Base-by-base conservation (phyloP, 2,797 vertebrate genomes). In the Phaenicophaeus curvirostris region DNA sequence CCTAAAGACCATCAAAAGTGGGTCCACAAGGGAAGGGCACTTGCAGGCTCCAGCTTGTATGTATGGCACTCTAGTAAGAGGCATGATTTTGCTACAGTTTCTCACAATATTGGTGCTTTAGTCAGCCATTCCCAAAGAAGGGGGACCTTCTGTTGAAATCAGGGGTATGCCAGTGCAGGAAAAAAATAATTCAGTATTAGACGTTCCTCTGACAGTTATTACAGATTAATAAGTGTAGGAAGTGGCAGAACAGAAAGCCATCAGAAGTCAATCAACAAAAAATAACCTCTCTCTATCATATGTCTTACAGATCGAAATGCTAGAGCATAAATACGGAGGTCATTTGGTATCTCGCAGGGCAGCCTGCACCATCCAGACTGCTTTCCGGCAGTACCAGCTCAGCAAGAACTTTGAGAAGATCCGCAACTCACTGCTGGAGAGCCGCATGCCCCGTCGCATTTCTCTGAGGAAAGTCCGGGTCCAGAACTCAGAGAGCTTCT, bases 371-470 rank as follows among this genome's bases (percentile, higher is more conserved):
- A 99, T 99, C 95, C 99, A 99, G 97, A 99, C 98, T 1, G 99
- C 99, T 7, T 99, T 99, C 97, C 98, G 99, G 85, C 99, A 99
- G 97, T 99, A 99, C 96, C 99, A 99, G 97, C 99, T 99, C 95
- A 99, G 99, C 98, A 99, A 99, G 98, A 99, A 99, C 98, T 99
- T 99, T 73, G 99, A 99, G 96, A 99, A 99, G 98, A 99, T 99
- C 94, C 98, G 99, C 50, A 99, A 99, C 98, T 99, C 99, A 0
- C 98, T 99, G 71, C 98, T 99, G 15, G 99, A 99, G 97, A 99
- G 99, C 91, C 99, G 99, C 93, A 97, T 99, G 91, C 99, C 99
- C 0, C 98, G 99, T 15, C 99, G 99, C 61, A 99, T 99, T 97
- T 99, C 99, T 21, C 97, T 99, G 96, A 98, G 99, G 80, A 99